Base-by-base conservation (phyloP, 2,797 vertebrate genomes). In the Labeo calbasu region DNA sequence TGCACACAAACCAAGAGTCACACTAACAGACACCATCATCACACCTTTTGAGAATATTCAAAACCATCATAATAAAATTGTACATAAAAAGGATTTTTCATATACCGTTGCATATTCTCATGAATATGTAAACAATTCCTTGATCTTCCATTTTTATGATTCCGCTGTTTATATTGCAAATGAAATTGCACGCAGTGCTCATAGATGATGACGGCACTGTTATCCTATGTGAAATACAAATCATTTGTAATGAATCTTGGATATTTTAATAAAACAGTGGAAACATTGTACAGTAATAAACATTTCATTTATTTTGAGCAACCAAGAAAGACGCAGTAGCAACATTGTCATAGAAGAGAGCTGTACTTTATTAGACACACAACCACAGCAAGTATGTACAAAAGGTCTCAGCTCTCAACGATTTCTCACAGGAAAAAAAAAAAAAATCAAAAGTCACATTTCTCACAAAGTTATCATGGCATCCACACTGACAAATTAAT, bases 401-500 rank as follows among this genome's bases (percentile, higher is more conserved):
- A 95, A 95, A 94, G 91, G 92, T 93, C 94, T 95, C 96, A 95
- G 96, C 93, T 95, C 95, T 92, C 93, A 93, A 93, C 91, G 91
- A 94, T 93, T 94, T 95, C 94, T 95, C 94, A 98, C 96, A 94
- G 91, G 90, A 71, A 77, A 76, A 76, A 40, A 51, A 88, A 92
- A 90, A 91, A 90, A 59, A n/a, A n/a, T n/a, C n/a, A n/a, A 86
- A 86, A 77, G 59, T 93, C 93, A 96, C 93, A 92, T 92, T 92
- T 95, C 95, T 96, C 97, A 98, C 97, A 95, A 94, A 95, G 96
- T 87, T 93, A 96, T 96, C 96, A 96, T 96, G 96, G 96, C 96
- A 97, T 95, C 96, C 96, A 94, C 94, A 93, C 90, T 78, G 92
- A 95, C 95, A 94, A 95, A 93, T 93, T 94, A 92, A 90, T 90